A percentile compares a stretch with the other conserved stretches of the same genome.
Conservation (phyloP, 2,888 invertebrate genomes). For the Ochropleura plecta region DNA sequence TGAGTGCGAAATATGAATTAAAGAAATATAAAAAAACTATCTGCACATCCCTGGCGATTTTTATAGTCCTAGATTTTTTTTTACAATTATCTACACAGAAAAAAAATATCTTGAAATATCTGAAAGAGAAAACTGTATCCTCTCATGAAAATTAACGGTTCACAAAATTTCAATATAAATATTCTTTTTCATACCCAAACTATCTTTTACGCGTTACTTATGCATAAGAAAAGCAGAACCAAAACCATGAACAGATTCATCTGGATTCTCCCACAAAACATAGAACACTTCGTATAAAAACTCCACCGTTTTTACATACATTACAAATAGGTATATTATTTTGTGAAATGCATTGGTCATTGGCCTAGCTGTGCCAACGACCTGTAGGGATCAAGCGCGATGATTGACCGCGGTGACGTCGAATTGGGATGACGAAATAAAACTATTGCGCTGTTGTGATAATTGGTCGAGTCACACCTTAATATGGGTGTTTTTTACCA, state of each 20-base stretch:
- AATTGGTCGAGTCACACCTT: constrained; percentile 35
- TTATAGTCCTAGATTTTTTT: too few species aligned
- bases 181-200: background rate
- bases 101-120: background rate
- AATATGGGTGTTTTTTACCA: background rate
- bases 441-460: constrained; percentile 52
- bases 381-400: constrained; percentile 74
- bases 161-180: background rate
- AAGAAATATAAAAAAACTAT: too few species aligned
- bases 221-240: background rate
- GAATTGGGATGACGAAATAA: constrained; percentile 54
- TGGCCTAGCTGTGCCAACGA: constrained; percentile 74
- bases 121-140: too few species aligned
- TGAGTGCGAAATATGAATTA: too few species aligned
- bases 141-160: background rate
- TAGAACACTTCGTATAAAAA: constrained; percentile 37
- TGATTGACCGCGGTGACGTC: constrained; percentile 66
- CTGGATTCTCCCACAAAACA: constrained; percentile 9
- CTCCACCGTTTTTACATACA: constrained; percentile 35
- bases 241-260: background rate
- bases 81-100: background rate
- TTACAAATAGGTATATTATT: constrained; percentile 51
- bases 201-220: background rate
- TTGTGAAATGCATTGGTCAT: constrained; percentile 65
- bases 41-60: too few species aligned